A percentile compares a stretch with the other conserved stretches of the same genome.
phyloP scores from a whole-genome alignment of 2,888 invertebrate genomes.

The Steinernema hermaphroditum region DNA sequence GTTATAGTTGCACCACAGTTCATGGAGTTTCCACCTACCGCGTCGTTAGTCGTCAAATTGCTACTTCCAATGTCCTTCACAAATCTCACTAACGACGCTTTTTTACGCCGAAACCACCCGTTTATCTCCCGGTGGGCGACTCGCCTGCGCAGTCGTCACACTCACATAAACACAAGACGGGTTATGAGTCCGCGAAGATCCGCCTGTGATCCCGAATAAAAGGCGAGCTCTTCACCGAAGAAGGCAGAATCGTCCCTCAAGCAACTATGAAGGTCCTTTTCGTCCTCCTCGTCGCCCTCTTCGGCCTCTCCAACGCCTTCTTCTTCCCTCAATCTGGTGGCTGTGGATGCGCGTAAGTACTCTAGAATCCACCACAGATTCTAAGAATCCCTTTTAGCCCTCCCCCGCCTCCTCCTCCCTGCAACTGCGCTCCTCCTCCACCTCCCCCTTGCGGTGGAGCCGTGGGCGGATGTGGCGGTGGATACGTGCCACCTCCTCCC shows the following conservation, averaged over 20 bases:
- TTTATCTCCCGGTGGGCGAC: neutral
- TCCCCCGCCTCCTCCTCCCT: neutral
- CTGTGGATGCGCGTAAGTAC: constrained; percentile 30
- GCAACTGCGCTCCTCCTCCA: constrained; percentile 23
- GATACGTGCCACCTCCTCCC: neutral
- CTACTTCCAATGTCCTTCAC: neutral
- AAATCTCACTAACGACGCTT: neutral
- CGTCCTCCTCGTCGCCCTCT: constrained; percentile 18
- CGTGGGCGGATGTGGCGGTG: neutral
- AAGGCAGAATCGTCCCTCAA: too few species aligned
- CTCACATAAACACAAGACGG: neutral
- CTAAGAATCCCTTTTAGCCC: neutral
- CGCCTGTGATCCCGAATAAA: neutral
- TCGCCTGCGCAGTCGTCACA: neutral
- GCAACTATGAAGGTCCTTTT: neutral
- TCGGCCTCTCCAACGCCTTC: constrained; percentile 22
- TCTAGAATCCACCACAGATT: neutral
- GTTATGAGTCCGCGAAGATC: neutral
- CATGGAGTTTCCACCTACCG: neutral
- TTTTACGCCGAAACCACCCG: neutral
- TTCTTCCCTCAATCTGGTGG: constrained; percentile 15
- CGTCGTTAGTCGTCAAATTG: neutral
- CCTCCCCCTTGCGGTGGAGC: neutral
- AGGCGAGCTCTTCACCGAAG: neutral
- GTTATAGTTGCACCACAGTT: too few species aligned